Base-by-base conservation (phyloP, 2,113 vertebrate species). In the Ceyx cyanopectus region DNA sequence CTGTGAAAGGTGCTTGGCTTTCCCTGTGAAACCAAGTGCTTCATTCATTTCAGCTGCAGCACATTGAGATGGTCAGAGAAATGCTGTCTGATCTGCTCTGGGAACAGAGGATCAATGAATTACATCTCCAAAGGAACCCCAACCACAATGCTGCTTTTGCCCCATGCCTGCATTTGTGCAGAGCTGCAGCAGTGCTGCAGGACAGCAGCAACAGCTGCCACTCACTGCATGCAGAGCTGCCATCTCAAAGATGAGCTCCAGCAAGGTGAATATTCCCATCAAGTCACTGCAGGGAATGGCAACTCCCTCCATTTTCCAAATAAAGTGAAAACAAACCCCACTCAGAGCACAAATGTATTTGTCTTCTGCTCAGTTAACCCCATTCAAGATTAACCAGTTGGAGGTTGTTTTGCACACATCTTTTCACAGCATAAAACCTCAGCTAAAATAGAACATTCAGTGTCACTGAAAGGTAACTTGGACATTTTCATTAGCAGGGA, bases 401-500 rank as follows among this genome's bases (percentile, higher is more conserved):
- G 5, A 30, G 1, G 48, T 1, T 27, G 51, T 54, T 53, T 46
- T 43, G 43, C 20, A 63, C 17, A 27, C 5, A 29, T 9, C 21
- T 87, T 50, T 69, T 58, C 34, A 61, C 1, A 23, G 19, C 45
- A 50, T 8, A 53, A 70, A 78, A 50, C 1, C 6, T 21, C 11
- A 74, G 37, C 34, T 78, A 29, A 41, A 89, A 63, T 10, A 70
- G 60, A 87, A 41, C 2, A 68, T 12, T 58, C 75, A 87, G 48
- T 0, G 0, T n/a, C 65, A 67, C 34, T 63, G n/a, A 61, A 32
- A 76, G 16, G 7, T 6, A 73, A 51, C 9, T 1, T 6, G 24
- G 37, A 19, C 29, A 20, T 30, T 51, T 43, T 41, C 22, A 61
- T 58, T 22, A 46, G 43, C 51, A 81, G 62, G 0, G 15, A 54